Base-by-base conservation (phyloP, 2,888 invertebrate genomes). In the Atrina japonica region DNA sequence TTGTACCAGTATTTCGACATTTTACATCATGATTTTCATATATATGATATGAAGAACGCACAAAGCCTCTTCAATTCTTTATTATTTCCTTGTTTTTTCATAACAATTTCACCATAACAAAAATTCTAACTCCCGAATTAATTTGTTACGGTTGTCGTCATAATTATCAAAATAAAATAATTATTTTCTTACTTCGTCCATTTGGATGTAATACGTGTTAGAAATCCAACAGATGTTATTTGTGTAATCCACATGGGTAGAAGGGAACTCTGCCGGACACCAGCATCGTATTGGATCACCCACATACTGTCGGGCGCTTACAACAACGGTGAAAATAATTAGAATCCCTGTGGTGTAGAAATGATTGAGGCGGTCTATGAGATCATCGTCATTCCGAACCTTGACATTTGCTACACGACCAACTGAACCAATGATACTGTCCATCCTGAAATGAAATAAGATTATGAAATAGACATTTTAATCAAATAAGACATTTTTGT, bases 181-280 rank as follows among this genome's bases (percentile, higher is more conserved):
- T n/a, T n/a, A n/a, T 16, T n/a, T 56, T 1, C 40, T 64, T 64
- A 71, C 66, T 66, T 83, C 80, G 45, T 82, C 80, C 73, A 87
- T 83, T 43, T 88, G 86, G 63, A 89, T 83, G 85, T 91, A 92
- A 81, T 92, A 92, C 3, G 92, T 92, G 83, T 92, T 91, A 72
- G 91, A 90, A 55, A 91, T 91, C 92, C 92, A 92, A 83, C 92
- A 92, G 76, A 92, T 91, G 85, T 92, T 92, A 84, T 92, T 92
- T 21, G 92, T 90, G 83, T 92, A 92, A 73, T 91, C 91, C 70
- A 91, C 91, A 87, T 92, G 92, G 23, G 91, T 91, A 35, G 90
- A 90, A 6, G 91, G 91, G 84, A 92, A 92, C 79, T 91, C 90
- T 3, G 91, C 91, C 21, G 91, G 91, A 60, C 91, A 91, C 91